Conservation (phyloP, 2,888 invertebrate genomes). For the Spisula solida region DNA sequence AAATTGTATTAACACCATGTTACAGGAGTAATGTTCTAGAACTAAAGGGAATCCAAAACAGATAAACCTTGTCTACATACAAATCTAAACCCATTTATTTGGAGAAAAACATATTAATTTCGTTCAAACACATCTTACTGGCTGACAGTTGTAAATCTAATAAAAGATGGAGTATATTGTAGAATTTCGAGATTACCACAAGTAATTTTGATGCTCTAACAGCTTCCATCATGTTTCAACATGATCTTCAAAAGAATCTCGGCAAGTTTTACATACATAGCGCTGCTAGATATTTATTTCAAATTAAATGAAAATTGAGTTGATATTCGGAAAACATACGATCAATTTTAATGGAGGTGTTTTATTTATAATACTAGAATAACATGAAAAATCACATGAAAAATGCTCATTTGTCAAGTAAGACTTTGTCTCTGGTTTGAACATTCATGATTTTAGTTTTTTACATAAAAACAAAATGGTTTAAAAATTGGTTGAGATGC, state of each 20-base stretch:
- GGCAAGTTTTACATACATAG: not conserved
- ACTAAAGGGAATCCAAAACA: not conserved
- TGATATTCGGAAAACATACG: not conserved
- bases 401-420: not conserved
- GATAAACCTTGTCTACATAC: constrained; percentile 10
- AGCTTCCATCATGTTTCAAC: not conserved
- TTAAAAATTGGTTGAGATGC: not conserved
- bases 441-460: not conserved
- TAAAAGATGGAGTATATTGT: not conserved
- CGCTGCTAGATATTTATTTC: not conserved
- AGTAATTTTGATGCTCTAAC: not conserved
- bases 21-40: constrained; percentile 8
- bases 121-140: not conserved
- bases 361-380: not conserved
- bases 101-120: not conserved
- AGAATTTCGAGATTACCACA: constrained; percentile 1
- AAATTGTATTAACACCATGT: constrained; percentile 7
- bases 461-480: not conserved
- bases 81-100: constrained; percentile 7
- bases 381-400: not conserved
- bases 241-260: not conserved
- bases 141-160: constrained; percentile 12
- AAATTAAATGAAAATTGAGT: not conserved
- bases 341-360: not conserved
- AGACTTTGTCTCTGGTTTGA: too few species aligned